A percentile compares a stretch with the other conserved stretches of the same genome.
Evolutionary conservation across 2,113 vertebrate genomes (phyloP).

Genomic region (Corapipo altera): DNA sequence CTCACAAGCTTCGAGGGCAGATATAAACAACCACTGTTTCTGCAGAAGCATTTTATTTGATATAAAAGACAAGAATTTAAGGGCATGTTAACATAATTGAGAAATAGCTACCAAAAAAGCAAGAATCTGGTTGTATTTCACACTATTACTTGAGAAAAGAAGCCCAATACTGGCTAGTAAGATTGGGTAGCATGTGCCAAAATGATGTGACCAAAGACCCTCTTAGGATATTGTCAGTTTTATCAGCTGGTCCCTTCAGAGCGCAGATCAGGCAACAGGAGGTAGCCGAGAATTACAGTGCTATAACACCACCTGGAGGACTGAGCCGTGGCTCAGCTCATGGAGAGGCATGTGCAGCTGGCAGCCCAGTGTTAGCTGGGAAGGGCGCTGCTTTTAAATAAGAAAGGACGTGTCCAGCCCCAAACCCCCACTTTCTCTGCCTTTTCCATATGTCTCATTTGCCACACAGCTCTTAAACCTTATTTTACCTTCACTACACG

Average conservation of each 20-base stretch:
- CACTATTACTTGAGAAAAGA: background rate
- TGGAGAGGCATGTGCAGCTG: background rate
- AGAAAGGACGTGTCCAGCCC: background rate
- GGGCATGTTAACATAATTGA: background rate
- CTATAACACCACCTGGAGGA: constrained; percentile 49
- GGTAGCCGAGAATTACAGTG: background rate
- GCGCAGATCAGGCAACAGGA: background rate
- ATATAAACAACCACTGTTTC: constrained; percentile 48
- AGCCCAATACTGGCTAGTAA: background rate
- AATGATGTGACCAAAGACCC: background rate
- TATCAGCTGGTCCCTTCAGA: background rate
- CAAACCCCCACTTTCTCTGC: background rate
- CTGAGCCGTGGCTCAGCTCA: background rate
- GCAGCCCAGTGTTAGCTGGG: background rate
- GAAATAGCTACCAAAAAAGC: background rate
- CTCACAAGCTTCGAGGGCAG: constrained; percentile 29
- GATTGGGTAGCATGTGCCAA: background rate
- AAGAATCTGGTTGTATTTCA: background rate
- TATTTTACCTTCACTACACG: background rate
- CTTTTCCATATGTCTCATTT: background rate
- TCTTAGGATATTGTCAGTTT: background rate
- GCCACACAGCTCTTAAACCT: background rate
- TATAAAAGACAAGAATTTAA: background rate
- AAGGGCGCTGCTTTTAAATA: background rate
- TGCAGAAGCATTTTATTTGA: constrained; percentile 11